These are phyloP conservation scores for Anthophora plumipes DNA, from an alignment of 2,888 invertebrate species.

Conservation along the genomic window DNA sequence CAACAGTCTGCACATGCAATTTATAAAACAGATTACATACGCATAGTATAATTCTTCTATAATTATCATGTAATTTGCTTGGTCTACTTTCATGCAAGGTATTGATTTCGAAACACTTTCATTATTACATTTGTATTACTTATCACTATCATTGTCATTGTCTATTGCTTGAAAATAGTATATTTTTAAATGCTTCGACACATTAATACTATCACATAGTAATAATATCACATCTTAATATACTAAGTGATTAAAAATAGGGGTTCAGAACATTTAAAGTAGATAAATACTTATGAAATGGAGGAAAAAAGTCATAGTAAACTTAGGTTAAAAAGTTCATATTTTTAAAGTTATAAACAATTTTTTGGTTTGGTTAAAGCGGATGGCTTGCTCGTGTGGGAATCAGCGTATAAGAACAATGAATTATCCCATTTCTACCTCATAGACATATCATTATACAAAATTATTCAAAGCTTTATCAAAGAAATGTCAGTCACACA, in stretches of 20 bases:
- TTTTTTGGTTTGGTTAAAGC: not conserved
- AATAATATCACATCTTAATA: not conserved
- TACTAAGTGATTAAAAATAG: not conserved
- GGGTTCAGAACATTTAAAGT: not conserved
- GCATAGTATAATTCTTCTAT: conserved; percentile 2
- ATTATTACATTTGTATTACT: conserved; percentile 31
- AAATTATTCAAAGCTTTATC: no score
- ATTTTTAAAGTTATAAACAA: not conserved
- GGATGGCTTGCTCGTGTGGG: no score
- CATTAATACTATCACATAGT: no score
- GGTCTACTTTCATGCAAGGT: conserved; percentile 26
- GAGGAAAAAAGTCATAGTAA: not conserved
- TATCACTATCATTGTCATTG: conserved; percentile 33
- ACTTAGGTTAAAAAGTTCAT: not conserved
- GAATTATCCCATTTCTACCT: no score
- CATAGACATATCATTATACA: no score
- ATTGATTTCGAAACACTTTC: conserved; percentile 41
- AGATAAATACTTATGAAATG: not conserved
- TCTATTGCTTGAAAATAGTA: conserved; percentile 57
- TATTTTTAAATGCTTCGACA: conserved; percentile 53
- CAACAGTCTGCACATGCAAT: conserved; percentile 46
- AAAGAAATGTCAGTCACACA: no score
- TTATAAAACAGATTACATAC: conserved; percentile 42
- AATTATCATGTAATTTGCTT: conserved; percentile 28
- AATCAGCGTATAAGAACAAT: no score